A percentile compares a stretch with the other conserved stretches of the same genome.
Conservation (phyloP, 2,113 vertebrate species). For the Trachemys scripta region DNA sequence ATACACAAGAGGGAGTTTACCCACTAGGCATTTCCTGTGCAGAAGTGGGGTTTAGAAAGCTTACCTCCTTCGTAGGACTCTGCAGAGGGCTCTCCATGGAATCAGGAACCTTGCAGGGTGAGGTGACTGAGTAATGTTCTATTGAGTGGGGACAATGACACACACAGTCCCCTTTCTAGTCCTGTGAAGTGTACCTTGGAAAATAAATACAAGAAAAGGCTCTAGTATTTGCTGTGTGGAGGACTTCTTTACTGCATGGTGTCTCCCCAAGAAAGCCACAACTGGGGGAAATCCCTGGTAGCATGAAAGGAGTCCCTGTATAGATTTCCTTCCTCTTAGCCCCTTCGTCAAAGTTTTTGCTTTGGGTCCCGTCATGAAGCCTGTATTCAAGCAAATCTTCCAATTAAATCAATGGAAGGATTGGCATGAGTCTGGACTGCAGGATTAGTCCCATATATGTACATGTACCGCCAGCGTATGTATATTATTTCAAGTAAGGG, state of each 20-base stretch:
- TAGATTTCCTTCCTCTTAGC: neutral
- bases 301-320: neutral
- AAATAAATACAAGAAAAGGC: neutral
- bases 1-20: rapidly evolving
- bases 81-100: neutral
- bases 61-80: neutral
- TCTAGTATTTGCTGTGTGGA: neutral
- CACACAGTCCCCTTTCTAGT: neutral
- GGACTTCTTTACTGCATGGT: neutral
- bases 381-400: neutral
- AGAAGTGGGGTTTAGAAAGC: rapidly evolving
- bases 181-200: neutral
- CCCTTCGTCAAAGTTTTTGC: neutral
- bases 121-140: neutral
- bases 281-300: neutral
- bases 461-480: neutral
- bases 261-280: neutral
- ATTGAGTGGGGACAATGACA: neutral
- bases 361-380: rapidly evolving
- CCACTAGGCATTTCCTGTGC: rapidly evolving
- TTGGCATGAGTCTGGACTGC: rapidly evolving
- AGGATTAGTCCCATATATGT: neutral
- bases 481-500: neutral
- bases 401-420: neutral
- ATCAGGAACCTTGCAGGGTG: neutral